Conservation (phyloP, 2,888 invertebrate genomes). For the Himalopsyche anomala region DNA sequence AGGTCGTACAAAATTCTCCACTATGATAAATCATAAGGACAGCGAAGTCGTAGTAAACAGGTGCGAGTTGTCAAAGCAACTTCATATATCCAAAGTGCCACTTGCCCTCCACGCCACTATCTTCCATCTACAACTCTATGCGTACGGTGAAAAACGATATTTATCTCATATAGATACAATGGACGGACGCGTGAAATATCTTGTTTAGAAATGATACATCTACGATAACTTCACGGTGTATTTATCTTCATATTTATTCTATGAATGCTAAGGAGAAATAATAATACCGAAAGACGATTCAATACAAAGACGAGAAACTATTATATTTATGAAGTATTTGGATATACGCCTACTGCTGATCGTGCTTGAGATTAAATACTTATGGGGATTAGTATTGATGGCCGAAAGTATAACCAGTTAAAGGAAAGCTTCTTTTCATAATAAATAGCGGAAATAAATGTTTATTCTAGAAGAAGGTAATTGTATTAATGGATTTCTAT, state of each 20-base stretch:
- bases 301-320: slow-evolving; percentile 6
- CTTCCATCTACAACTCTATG: not conserved
- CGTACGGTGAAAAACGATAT: slow-evolving; percentile 5
- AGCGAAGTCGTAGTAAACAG: not conserved
- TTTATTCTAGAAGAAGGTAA: too few relatives aligned
- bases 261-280: slow-evolving; percentile 1
- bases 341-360: slow-evolving; percentile 26
- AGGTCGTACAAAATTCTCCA: too few relatives aligned
- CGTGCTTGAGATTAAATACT: not conserved
- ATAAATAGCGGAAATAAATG: too few relatives aligned
- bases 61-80: not conserved
- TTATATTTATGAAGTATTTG: slow-evolving; percentile 4
- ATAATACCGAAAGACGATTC: not conserved
- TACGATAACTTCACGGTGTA: not conserved
- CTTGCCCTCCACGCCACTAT: not conserved
- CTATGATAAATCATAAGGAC: too few relatives aligned
- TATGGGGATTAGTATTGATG: too few relatives aligned
- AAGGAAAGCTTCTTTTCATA: too few relatives aligned
- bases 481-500: too few relatives aligned
- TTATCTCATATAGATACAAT: not conserved
- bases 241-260: not conserved
- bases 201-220: not conserved
- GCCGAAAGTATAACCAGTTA: too few relatives aligned
- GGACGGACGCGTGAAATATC: slow-evolving; percentile 16
- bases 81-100: slow-evolving; percentile 8